Conservation (phyloP, 2,888 invertebrate species). For the Caenorhabditis angaria region DNA sequence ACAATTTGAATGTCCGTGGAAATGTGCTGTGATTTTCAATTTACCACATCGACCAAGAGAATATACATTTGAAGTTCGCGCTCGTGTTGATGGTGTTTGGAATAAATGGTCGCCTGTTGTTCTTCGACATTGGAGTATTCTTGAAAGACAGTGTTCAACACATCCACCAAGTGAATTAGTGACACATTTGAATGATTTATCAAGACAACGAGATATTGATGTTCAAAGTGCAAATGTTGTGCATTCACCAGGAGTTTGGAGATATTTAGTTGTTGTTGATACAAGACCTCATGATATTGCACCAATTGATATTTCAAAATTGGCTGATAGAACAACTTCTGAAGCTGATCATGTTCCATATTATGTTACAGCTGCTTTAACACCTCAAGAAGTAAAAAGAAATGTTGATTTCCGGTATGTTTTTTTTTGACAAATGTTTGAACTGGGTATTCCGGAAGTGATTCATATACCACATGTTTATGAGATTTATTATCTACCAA, state of each 20-base stretch:
- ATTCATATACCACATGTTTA: too few species aligned
- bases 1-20: conserved; percentile 61
- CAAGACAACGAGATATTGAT: conserved; percentile 53
- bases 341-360: conserved; percentile 61
- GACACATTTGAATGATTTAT: conserved; percentile 44
- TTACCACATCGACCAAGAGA: conserved; percentile 51
- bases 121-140: conserved; percentile 57
- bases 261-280: conserved; percentile 58
- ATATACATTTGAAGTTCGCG: conserved; percentile 57
- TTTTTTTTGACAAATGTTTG: not conserved
- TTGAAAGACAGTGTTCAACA: conserved; percentile 59
- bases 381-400: conserved; percentile 48
- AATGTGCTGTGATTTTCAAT: conserved; percentile 57
- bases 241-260: conserved; percentile 46
- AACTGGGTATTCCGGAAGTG: too few species aligned
- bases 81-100: conserved; percentile 60
- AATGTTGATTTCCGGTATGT: conserved; percentile 50
- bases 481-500: too few species aligned
- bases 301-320: conserved; percentile 55
- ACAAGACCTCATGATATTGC: conserved; percentile 55
- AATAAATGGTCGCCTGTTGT: conserved; percentile 57
- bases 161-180: conserved; percentile 54
- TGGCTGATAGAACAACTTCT: conserved; percentile 53
- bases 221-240: conserved; percentile 31
- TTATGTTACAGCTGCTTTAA: conserved; percentile 57